Evolutionary conservation across 2,888 invertebrate species (phyloP).

Genomic region (Euzetes globulus): DNA sequence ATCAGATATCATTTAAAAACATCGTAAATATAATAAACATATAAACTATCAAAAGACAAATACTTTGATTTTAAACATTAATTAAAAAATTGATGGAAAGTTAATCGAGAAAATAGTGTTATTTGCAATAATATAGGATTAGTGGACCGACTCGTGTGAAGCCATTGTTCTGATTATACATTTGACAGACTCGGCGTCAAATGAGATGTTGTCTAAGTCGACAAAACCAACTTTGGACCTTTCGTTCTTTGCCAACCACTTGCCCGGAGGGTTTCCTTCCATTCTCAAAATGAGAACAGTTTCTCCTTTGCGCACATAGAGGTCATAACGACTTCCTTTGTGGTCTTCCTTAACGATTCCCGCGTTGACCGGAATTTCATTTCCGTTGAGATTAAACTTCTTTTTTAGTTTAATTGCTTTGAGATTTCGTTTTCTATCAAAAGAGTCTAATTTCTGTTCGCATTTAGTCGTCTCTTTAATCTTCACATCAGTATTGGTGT

Average conservation of each 20-base stretch:
- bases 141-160: neutral
- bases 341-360: slow-evolving; percentile 40
- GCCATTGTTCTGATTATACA: slow-evolving; percentile 27
- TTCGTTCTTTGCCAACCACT: slow-evolving; percentile 41
- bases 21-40: too few species aligned
- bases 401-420: slow-evolving; percentile 33
- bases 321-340: slow-evolving; percentile 35
- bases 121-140: too few species aligned
- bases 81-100: neutral
- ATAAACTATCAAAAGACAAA: too few species aligned
- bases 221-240: slow-evolving; percentile 42
- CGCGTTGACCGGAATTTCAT: slow-evolving; percentile 41
- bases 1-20: neutral
- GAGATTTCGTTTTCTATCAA: slow-evolving; percentile 28
- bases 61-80: too few species aligned
- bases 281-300: slow-evolving; percentile 40
- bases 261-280: slow-evolving; percentile 41
- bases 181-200: slow-evolving; percentile 42
- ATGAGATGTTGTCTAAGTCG: slow-evolving; percentile 41
- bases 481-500: too few species aligned
- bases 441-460: neutral
- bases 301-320: slow-evolving; percentile 39
- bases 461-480: neutral
- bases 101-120: neutral
- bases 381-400: slow-evolving; percentile 38